These are phyloP conservation scores for Scomberomorus guttatus DNA, from an alignment of 2,797 vertebrate species.

Conservation along the genomic window DNA sequence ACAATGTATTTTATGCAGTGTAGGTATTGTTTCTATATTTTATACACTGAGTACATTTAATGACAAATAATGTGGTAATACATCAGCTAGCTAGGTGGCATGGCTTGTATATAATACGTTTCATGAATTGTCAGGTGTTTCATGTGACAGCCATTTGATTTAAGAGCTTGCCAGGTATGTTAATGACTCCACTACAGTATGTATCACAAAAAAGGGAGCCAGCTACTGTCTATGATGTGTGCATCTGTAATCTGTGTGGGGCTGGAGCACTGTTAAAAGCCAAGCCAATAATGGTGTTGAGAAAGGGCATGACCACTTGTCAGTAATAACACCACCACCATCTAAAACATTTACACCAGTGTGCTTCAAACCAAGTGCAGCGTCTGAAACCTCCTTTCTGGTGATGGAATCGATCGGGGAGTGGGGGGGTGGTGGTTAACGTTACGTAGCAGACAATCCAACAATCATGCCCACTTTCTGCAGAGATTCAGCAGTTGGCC, in stretches of 20 bases:
- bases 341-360: too few relatives aligned
- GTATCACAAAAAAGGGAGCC: slow-evolving; percentile 16
- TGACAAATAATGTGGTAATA: neutral
- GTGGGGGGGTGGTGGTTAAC: too few relatives aligned
- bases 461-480: too few relatives aligned
- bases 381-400: too few relatives aligned
- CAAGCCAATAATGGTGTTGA: neutral
- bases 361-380: neutral
- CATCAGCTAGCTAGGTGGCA: neutral
- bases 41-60: neutral
- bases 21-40: too few relatives aligned
- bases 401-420: too few relatives aligned
- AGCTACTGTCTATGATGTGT: slow-evolving; percentile 8
- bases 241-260: slow-evolving; percentile 3
- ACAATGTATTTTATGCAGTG: too few relatives aligned
- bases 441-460: too few relatives aligned
- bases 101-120: neutral
- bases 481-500: too few relatives aligned
- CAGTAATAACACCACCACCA: neutral
- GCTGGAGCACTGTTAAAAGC: neutral
- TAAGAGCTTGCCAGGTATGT: slow-evolving; percentile 20
- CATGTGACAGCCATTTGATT: slow-evolving; percentile 14
- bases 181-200: slow-evolving; percentile 9
- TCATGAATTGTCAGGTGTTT: neutral
- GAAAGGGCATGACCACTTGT: neutral